phyloP scores from a whole-genome alignment of 2,888 invertebrate species.

The Philonicus albiceps region DNA sequence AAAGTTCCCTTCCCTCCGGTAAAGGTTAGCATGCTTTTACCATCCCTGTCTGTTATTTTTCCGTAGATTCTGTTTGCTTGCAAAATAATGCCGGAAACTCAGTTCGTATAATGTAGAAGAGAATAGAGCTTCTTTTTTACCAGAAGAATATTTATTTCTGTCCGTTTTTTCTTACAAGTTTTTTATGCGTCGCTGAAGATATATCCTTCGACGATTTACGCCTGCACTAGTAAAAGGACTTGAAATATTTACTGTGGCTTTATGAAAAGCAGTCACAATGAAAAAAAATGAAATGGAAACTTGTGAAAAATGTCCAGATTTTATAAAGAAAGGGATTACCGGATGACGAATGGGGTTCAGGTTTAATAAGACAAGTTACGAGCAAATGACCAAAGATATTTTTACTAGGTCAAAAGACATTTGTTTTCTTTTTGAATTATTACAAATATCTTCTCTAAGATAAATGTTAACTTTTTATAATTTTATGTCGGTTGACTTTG shows the following conservation, averaged over 20 bases:
- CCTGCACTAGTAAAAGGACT: not conserved
- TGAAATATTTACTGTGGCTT: not conserved
- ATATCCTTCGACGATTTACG: not conserved
- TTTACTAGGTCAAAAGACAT: not conserved
- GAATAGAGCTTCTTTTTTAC: not conserved
- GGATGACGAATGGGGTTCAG: not conserved
- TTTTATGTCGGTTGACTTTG: not conserved
- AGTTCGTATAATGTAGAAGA: not conserved
- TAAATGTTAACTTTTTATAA: not conserved
- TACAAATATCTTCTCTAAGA: not conserved
- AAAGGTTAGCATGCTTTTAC: not conserved
- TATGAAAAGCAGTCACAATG: not conserved
- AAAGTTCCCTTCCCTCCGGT: not conserved
- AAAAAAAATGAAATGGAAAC: not conserved
- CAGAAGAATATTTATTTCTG: not conserved
- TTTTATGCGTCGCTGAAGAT: not conserved
- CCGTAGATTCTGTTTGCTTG: not conserved
- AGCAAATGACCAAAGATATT: not conserved
- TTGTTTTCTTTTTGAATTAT: too few relatives aligned
- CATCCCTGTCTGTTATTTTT: not conserved
- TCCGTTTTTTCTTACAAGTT: not conserved
- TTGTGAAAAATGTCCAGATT: not conserved
- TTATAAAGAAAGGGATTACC: not conserved
- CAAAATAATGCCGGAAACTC: constrained; percentile 2
- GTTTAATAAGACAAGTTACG: not conserved